phyloP scores from a whole-genome alignment of 2,888 invertebrate species.

The Heliconius charithonia region DNA sequence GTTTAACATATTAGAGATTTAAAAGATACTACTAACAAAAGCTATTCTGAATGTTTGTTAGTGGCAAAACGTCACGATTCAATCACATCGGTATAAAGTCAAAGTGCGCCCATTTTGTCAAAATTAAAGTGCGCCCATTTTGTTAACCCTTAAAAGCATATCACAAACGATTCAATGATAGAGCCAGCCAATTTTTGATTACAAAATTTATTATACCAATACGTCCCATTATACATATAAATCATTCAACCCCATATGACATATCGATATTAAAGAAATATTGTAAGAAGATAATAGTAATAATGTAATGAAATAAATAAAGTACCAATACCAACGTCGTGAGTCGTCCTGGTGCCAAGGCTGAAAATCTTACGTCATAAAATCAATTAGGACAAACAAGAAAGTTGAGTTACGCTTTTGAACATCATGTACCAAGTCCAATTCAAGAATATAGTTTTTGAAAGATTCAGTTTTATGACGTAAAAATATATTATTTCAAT shows the following conservation, averaged over 20 bases:
- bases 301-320: constrained; percentile 13
- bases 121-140: background rate
- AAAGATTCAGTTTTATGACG: constrained; percentile 20
- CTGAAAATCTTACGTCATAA: constrained; percentile 25
- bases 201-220: background rate
- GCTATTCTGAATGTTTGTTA: constrained; percentile 3
- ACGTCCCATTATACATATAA: background rate
- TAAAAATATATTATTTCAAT: constrained; percentile 8
- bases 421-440: background rate
- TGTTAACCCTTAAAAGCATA: background rate
- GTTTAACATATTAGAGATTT: background rate
- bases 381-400: background rate
- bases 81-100: background rate
- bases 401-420: background rate
- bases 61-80: constrained; percentile 13
- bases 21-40: constrained; percentile 1
- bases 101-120: background rate
- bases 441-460: background rate
- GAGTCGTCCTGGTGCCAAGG: constrained; percentile 7
- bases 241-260: constrained; percentile 2
- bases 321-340: constrained; percentile 18
- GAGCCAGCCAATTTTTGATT: constrained; percentile 7
- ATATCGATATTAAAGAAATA: background rate
- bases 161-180: constrained; percentile 14
- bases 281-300: constrained; percentile 13